Conservation (phyloP, 2,113 vertebrate genomes). For the Gymnorhina tibicen region DNA sequence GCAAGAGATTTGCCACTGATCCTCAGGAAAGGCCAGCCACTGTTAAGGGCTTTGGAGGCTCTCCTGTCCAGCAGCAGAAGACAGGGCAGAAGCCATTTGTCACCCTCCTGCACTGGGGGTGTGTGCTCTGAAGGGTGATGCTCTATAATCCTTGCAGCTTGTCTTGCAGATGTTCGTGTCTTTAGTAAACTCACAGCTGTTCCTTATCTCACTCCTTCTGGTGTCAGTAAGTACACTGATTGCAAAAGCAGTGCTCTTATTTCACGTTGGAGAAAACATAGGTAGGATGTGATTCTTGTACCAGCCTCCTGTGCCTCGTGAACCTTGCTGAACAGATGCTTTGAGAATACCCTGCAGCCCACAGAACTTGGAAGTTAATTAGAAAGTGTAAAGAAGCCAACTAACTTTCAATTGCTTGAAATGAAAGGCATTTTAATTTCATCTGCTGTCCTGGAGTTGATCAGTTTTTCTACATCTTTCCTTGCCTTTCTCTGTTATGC, state of each 20-base stretch:
- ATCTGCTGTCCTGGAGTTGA: background rate
- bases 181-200: background rate
- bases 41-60: background rate
- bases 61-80: background rate
- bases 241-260: background rate
- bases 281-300: background rate
- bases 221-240: background rate
- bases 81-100: background rate
- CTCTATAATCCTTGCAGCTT: background rate
- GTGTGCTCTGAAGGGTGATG: background rate
- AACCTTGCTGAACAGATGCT: conserved; percentile 16
- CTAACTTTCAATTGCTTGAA: background rate
- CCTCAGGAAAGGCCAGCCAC: background rate
- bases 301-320: background rate
- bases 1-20: background rate
- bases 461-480: background rate
- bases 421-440: background rate
- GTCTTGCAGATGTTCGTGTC: background rate
- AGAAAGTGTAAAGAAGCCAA: background rate
- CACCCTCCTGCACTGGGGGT: background rate
- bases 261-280: background rate
- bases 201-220: background rate
- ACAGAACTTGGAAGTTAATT: background rate
- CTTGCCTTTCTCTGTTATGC: background rate
- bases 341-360: background rate